Percentiles rank a stretch among this genome's conserved stretches.
These are phyloP conservation scores for Synergus itoensis DNA, from an alignment of 2,888 invertebrate genomes.

Conservation along the genomic window DNA sequence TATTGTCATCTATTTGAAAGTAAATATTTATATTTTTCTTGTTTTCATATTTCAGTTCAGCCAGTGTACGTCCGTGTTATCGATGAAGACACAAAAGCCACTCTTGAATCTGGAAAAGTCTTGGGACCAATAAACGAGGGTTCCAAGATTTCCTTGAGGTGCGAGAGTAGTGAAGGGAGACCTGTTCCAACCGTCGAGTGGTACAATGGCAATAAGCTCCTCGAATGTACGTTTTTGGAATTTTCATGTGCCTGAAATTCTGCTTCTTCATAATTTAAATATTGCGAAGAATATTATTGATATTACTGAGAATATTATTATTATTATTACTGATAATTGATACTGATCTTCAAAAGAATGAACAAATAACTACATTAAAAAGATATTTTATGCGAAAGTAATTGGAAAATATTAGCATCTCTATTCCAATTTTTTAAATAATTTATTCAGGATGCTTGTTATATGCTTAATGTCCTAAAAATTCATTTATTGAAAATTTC, in stretches of 20 bases:
- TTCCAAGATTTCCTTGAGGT: slow-evolving; percentile 84
- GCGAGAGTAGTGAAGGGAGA: slow-evolving; percentile 89
- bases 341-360: too few species aligned
- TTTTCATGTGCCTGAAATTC: slow-evolving; percentile 42
- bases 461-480: too few species aligned
- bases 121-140: slow-evolving; percentile 87
- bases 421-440: too few species aligned
- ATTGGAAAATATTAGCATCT: too few species aligned
- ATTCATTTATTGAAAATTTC: too few species aligned
- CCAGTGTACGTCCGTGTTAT: slow-evolving; percentile 88
- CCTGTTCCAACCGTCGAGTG: slow-evolving; percentile 92
- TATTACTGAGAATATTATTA: too few species aligned
- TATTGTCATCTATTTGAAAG: not conserved
- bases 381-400: too few species aligned
- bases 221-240: slow-evolving; percentile 67
- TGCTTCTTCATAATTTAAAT: slow-evolving; percentile 11
- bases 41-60: slow-evolving; percentile 83
- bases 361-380: too few species aligned
- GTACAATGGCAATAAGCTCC: slow-evolving; percentile 84
- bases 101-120: slow-evolving; percentile 82
- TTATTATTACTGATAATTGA: too few species aligned
- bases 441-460: too few species aligned
- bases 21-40: slow-evolving; percentile 3
- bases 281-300: too few species aligned
- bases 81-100: slow-evolving; percentile 81